Base-by-base conservation (phyloP, 2,797 vertebrate species). In the Knipowitschia caucasica region DNA sequence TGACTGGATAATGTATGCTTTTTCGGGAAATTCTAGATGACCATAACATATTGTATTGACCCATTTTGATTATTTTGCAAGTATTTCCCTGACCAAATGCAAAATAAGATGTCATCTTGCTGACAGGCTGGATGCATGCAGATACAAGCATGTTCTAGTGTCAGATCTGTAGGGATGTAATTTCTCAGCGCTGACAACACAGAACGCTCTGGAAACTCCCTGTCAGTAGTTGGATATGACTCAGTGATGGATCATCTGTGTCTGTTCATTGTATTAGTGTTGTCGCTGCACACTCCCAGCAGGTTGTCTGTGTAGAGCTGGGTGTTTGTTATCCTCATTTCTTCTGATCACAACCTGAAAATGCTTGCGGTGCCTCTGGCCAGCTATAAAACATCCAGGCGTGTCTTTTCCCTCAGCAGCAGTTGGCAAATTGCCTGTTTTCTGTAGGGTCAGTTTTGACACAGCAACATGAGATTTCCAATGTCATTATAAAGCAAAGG, bases 261-360 rank as follows among this genome's bases (percentile, higher is more conserved):
- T 47, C 21, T 33, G 9, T 58, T 35, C 20, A 23, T 62, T 53
- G 53, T 55, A 53, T 52, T 60, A 57, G 33, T 50, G 23, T n/a
- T 50, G 44, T 65, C 61, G 45, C 31, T 53, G 15, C 7, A 29
- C 21, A 14, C 12, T 69, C 45, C 50, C 53, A 20, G 53, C 50
- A 74, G 51, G 55, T 29, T 69, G 59, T 50, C 27, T 44, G 53
- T 61, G 53, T 58, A 11, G 25, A 56, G 66, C 52, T 51, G 56
- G 51, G 17, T 47, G 49, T 67, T 53, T 74, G 55, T 75, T 62
- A 77, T 73, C 59, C 42, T 69, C 26, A 44, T 69, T 59, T 69
- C 67, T 68, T 69, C 62, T 81, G 77, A 85, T 81, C 74, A 69
- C 59, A 56, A 51, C 53, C 49, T 59, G 56, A 63, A 51, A 62